Percentiles rank a stretch among this genome's conserved stretches.
Conservation (phyloP, 2,797 vertebrate species). For the Anguilla marmorata region DNA sequence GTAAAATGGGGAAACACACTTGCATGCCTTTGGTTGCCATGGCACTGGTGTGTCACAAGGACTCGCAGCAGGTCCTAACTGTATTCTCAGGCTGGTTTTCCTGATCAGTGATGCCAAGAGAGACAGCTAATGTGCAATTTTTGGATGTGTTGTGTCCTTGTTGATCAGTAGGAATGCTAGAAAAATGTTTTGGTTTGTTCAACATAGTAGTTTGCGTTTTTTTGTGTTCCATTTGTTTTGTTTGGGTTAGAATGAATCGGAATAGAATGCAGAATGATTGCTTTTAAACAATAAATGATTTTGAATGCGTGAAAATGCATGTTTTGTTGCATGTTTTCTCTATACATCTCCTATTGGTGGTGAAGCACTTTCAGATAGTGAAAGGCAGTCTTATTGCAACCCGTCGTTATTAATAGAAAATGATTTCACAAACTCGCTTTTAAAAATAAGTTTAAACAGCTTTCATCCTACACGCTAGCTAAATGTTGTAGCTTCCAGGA, state of each 20-base stretch:
- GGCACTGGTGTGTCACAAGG: neutral
- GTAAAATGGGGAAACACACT: neutral
- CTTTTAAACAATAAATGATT: conserved; percentile 8
- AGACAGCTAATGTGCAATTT: conserved; percentile 20
- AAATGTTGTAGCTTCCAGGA: neutral
- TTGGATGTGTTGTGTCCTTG: conserved; percentile 6
- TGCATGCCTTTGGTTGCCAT: conserved; percentile 9
- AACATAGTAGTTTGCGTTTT: neutral
- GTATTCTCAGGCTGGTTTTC: conserved; percentile 2
- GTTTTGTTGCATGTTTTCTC: neutral
- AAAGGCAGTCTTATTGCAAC: neutral
- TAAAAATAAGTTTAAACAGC: neutral
- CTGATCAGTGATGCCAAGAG: conserved; percentile 26
- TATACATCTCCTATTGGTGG: neutral
- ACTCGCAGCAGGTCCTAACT: neutral
- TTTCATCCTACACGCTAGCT: neutral
- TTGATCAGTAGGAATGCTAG: neutral
- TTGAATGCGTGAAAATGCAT: neutral
- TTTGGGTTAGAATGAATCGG: neutral
- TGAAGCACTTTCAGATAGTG: neutral
- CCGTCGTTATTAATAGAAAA: neutral
- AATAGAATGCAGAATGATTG: conserved; percentile 12
- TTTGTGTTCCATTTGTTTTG: neutral
- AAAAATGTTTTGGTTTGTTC: neutral
- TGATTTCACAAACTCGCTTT: neutral